phyloP scores from a whole-genome alignment of 2,113 vertebrate species.

The Phalacrocorax pelagicus region DNA sequence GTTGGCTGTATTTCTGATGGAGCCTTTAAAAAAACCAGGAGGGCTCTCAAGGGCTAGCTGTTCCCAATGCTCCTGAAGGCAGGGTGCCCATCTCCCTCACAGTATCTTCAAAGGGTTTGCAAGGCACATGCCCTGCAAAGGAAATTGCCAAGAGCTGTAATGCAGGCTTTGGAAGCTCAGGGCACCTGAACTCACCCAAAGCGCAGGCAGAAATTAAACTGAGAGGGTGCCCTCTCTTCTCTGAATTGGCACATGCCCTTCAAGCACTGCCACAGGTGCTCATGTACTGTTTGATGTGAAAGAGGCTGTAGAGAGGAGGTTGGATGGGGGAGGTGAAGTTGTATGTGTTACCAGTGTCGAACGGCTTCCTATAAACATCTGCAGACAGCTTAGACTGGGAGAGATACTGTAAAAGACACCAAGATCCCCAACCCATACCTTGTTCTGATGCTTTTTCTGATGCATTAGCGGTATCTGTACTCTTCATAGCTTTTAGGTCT shows the following conservation, averaged over 20 bases:
- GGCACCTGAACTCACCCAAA: not conserved
- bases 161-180: not conserved
- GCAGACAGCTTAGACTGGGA: not conserved
- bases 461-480: fast-evolving
- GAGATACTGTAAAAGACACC: not conserved
- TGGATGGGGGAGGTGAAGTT: not conserved
- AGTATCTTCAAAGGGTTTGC: not conserved
- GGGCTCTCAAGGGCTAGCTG: not conserved
- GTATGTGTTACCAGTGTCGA: not conserved
- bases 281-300: not conserved
- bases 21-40: not conserved
- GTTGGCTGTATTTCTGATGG: not conserved
- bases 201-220: not conserved
- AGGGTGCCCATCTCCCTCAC: not conserved
- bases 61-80: not conserved
- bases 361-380: not conserved
- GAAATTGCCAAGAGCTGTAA: not conserved
- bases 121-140: not conserved
- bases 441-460: not conserved
- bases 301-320: not conserved
- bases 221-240: not conserved
- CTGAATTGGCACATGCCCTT: not conserved
- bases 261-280: fast-evolving
- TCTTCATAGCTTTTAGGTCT: not conserved
- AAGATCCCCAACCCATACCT: not conserved